These are phyloP conservation scores for Pristionchus japonicus DNA, from an alignment of 2,888 invertebrate species.

Conservation along the genomic window DNA sequence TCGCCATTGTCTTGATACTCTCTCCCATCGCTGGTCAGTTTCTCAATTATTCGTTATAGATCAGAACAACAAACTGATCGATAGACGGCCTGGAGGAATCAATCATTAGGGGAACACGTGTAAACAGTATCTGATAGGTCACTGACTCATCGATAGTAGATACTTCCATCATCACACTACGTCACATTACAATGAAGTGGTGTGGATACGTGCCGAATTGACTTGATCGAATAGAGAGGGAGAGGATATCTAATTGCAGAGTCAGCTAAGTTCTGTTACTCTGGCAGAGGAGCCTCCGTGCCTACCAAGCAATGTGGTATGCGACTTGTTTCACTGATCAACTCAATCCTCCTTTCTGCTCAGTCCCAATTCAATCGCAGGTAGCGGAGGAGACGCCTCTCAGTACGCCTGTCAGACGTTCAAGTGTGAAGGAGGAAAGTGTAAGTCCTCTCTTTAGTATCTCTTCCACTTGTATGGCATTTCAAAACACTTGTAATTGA, in stretches of 20 bases:
- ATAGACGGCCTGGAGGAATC: not conserved
- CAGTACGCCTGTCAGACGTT: constrained; percentile 72
- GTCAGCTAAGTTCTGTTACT: constrained; percentile 66
- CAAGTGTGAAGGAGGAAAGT: constrained; percentile 70
- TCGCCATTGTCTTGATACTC: not conserved
- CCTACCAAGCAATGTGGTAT: constrained; percentile 60
- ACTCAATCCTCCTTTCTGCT: not conserved
- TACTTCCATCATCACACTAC: not conserved
- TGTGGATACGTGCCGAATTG: not conserved
- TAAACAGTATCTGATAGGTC: not conserved
- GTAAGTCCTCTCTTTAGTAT: constrained; percentile 54
- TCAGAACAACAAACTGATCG: not conserved
- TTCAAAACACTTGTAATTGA: not conserved
- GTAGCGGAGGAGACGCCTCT: constrained; percentile 56
- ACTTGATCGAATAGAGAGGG: not conserved
- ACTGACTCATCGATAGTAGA: not conserved
- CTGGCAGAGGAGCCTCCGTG: constrained; percentile 53
- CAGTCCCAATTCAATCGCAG: not conserved
- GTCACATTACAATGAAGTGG: not conserved
- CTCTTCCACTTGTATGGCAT: not conserved
- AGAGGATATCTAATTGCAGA: constrained; percentile 50
- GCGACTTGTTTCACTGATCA: too few species aligned
- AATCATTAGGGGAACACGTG: not conserved
- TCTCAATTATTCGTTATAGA: not conserved
- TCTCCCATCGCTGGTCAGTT: not conserved